Evolutionary conservation across 2,888 invertebrate species (phyloP), one percentile per base, ranked within the genome.

Genomic region (Heliconius ismenius): DNA sequence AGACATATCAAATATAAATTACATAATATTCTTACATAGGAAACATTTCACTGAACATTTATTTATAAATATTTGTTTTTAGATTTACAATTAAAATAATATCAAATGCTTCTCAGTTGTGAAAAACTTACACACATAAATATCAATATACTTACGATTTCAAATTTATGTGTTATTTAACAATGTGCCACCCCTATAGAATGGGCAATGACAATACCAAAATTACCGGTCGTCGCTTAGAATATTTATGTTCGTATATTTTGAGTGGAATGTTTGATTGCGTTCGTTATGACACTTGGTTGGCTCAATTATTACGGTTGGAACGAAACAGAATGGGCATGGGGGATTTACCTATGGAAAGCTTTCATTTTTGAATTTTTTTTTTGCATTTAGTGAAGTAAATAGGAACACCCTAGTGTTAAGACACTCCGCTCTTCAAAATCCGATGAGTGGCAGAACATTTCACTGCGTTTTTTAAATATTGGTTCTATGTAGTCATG

Each of bases 281-380:
- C 79, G 77, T 79, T 78, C 79, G 81, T 79, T 81, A 81, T 79
- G 75, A 75, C 78, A 77, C 77, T 76, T 73, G 72, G 78, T 60
- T 78, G 36, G 73, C 63, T 76, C 43, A 65, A 78, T 78, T 79
- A 79, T 78, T 60, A 58, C 65, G 62, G 67, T 32, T 60, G 65
- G 36, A 24, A 39, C 39, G 39, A 36, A 24, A n/a, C 36, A 26
- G 62, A 36, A 65, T 64, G 58, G 65, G 65, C 28, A 60, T 68
- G 67, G 76, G 67, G 69, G 69, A 60, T 36, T 60, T 39, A 36
- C 36, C 36, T 58, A 72, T 72, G 39, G 15, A 65, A 65, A 65
- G 13, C 3, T 60, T 18, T n/a, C 2, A 4, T 32, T 1, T 58
- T 18, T 39, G 10, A 3, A 43, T 49, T 68, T 68, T 68, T 69